Conservation (phyloP, 2,113 vertebrate genomes). For the Lasiurus borealis region DNA sequence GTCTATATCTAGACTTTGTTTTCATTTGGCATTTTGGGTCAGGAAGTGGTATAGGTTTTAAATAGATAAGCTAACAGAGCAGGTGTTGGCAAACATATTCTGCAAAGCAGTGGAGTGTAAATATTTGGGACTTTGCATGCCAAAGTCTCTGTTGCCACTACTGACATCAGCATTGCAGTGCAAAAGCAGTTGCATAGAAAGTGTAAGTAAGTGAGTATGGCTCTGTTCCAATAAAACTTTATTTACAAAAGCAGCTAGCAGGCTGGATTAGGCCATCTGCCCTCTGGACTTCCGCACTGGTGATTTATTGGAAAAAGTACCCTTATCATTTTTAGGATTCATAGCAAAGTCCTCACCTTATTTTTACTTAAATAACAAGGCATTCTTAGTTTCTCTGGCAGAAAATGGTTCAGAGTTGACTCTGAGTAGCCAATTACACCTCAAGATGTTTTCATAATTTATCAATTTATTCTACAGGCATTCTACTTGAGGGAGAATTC, state of each 20-base stretch:
- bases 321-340: not conserved
- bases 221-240: not conserved
- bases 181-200: not conserved
- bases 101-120: not conserved
- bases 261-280: not conserved
- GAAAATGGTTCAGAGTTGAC: constrained; percentile 34
- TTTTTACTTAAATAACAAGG: not conserved
- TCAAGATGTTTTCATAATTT: constrained; percentile 26
- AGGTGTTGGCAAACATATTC: not conserved
- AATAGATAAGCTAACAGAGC: not conserved
- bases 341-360: not conserved
- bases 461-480: constrained; percentile 14
- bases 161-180: not conserved
- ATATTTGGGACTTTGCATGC: not conserved
- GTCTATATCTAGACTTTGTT: not conserved
- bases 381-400: not conserved
- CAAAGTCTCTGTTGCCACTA: not conserved
- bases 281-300: not conserved
- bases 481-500: not conserved
- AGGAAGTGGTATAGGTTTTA: not conserved
- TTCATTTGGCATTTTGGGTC: not conserved
- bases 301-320: not conserved
- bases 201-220: not conserved
- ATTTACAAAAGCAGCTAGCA: not conserved
- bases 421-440: not conserved